Conservation (phyloP, 2,797 vertebrate genomes). For the Crotalus adamanteus region DNA sequence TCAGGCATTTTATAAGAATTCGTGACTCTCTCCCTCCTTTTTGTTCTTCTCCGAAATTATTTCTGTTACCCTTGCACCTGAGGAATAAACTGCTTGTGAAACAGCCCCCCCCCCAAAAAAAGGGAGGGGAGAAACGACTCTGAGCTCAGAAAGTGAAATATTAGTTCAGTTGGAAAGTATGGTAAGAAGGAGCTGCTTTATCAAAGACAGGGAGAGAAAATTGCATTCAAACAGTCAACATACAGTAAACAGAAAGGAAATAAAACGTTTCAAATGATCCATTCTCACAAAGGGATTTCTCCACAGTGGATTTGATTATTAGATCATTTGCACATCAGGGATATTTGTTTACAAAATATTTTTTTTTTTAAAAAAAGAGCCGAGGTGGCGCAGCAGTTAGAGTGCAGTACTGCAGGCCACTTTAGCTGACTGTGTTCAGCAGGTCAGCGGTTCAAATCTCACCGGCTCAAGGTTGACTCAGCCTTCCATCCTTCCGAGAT, state of each 20-base stretch:
- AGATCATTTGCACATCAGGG: not conserved
- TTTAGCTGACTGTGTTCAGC: too few species aligned
- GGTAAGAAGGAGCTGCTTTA: not conserved
- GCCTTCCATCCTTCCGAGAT: too few species aligned
- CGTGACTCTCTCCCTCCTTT: not conserved
- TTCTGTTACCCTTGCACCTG: slow-evolving; percentile 6
- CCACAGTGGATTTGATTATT: not conserved
- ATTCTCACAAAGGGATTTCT: not conserved
- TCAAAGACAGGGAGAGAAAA: not conserved
- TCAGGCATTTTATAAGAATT: slow-evolving; percentile 44
- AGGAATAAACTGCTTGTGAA: slow-evolving; percentile 26
- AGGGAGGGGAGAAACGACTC: not conserved
- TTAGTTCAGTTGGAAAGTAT: not conserved
- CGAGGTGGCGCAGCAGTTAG: too few species aligned
- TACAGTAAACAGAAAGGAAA: not conserved
- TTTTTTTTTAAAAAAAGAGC: too few species aligned
- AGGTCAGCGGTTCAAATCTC: too few species aligned
- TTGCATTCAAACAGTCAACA: not conserved
- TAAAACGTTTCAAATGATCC: not conserved
- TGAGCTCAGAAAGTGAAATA: not conserved
- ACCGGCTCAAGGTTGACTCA: too few species aligned
- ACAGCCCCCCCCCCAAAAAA: not conserved
- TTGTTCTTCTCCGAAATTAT: slow-evolving; percentile 30
- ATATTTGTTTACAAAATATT: not conserved
- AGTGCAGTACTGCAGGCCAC: too few species aligned